A percentile compares a stretch with the other conserved stretches of the same genome.
phyloP scores from a whole-genome alignment of 2,113 vertebrate genomes.

The Tylochromis polylepis region DNA sequence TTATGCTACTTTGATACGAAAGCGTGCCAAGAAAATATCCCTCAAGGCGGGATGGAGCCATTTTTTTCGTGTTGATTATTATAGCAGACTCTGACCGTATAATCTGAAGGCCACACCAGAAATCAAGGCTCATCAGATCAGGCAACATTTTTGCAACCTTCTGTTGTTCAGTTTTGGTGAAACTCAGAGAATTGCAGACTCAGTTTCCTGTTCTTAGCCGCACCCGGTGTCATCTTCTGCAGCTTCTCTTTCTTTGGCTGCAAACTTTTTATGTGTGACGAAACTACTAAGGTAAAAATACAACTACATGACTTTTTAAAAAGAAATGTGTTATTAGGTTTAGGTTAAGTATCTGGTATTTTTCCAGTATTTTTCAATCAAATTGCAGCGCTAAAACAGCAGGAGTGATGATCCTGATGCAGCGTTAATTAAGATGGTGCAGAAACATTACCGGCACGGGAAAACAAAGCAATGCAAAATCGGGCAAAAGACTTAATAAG shows the following conservation, averaged over 20 bases:
- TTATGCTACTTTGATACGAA: rapidly evolving
- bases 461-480: not conserved
- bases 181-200: not conserved
- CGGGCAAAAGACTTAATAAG: not conserved
- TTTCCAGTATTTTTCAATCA: not conserved
- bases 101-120: not conserved
- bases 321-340: not conserved
- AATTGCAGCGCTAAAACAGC: not conserved
- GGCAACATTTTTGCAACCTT: not conserved
- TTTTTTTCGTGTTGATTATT: not conserved
- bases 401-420: not conserved
- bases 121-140: not conserved
- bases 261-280: not conserved
- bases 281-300: not conserved
- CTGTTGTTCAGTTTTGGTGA: not conserved
- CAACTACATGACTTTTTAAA: not conserved
- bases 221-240: not conserved
- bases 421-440: rapidly evolving
- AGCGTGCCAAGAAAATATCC: not conserved
- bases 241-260: not conserved
- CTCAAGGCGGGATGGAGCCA: rapidly evolving
- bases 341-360: rapidly evolving
- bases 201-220: too few relatives aligned
- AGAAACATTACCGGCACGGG: not conserved
- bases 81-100: not conserved